Evolutionary conservation across 2,113 vertebrate species (phyloP).

Genomic region (Mellivora capensis): DNA sequence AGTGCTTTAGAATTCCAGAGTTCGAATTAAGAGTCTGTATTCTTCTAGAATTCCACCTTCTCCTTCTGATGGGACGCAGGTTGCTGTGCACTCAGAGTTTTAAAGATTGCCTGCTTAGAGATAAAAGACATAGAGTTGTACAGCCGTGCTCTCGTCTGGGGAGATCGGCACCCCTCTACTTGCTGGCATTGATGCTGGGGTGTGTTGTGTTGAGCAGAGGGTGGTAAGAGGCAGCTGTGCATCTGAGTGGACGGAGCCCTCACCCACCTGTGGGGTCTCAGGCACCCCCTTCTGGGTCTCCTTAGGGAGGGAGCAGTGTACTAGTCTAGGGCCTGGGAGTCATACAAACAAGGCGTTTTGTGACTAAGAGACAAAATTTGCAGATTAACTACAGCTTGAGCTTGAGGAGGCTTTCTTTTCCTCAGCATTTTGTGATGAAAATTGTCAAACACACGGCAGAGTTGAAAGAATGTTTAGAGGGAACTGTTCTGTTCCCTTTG

Average conservation of each 20-base stretch:
- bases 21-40: rapidly evolving
- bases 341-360: rapidly evolving
- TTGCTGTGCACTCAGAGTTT: rapidly evolving
- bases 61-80: rapidly evolving
- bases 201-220: rapidly evolving
- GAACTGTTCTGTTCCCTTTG: rapidly evolving
- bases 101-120: neutral
- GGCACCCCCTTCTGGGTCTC: no score
- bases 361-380: neutral
- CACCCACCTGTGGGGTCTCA: rapidly evolving
- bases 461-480: neutral
- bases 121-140: neutral
- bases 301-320: neutral
- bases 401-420: neutral
- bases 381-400: no score
- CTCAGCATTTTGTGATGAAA: neutral
- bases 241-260: rapidly evolving
- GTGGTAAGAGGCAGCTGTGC: rapidly evolving
- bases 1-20: neutral
- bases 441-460: neutral
- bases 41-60: neutral
- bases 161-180: rapidly evolving
- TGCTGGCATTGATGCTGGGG: rapidly evolving
- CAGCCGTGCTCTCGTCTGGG: rapidly evolving
- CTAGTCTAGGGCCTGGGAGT: neutral